Evolutionary conservation across 2,797 vertebrate genomes (phyloP).

Genomic region (Xenops minutus): DNA sequence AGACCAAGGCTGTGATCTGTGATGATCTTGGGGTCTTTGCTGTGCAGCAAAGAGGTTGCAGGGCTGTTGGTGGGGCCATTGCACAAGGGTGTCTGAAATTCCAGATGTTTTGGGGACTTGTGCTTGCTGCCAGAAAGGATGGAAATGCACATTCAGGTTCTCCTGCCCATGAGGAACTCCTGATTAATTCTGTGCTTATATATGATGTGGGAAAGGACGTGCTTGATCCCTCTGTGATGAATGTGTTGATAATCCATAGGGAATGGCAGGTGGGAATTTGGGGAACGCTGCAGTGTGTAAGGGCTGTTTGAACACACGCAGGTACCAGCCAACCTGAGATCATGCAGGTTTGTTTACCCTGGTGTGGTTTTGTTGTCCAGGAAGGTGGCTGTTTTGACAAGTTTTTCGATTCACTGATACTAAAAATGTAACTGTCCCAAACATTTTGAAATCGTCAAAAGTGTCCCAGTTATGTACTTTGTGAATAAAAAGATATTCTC

Average conservation of each 20-base stretch:
- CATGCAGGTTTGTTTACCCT: not conserved
- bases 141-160: not conserved
- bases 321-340: not conserved
- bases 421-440: slow-evolving; percentile 7
- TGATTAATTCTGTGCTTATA: not conserved
- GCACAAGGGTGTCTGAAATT: not conserved
- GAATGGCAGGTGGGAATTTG: not conserved
- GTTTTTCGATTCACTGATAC: not conserved
- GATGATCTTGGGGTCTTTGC: not conserved
- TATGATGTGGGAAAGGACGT: not conserved
- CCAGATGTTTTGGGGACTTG: not conserved
- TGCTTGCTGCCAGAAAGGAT: not conserved
- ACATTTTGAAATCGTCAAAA: not conserved
- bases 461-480: not conserved
- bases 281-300: not conserved
- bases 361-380: not conserved
- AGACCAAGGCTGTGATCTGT: not conserved
- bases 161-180: not conserved
- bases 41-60: accelerated
- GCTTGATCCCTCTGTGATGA: not conserved
- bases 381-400: not conserved
- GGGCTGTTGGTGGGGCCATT: not conserved
- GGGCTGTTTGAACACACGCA: not conserved
- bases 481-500: not conserved
- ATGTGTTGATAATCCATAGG: not conserved